A percentile compares a stretch with the other conserved stretches of the same genome.
These are phyloP conservation scores for Zaprionus taronus DNA, from an alignment of 1,140 invertebrate species.

Conservation along the genomic window DNA sequence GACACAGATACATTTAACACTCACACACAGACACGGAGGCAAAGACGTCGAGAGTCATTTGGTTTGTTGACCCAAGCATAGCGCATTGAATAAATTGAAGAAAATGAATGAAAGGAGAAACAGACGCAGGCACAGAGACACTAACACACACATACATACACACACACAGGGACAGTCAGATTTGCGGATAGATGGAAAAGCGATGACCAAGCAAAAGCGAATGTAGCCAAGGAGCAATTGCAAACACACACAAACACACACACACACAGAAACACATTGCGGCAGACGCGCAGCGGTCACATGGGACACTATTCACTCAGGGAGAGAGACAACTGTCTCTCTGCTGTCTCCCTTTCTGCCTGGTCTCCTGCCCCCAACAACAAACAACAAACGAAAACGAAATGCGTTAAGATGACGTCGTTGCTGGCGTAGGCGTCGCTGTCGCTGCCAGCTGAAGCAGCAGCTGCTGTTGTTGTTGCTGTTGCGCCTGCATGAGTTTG, in stretches of 20 bases:
- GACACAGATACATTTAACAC: constrained; percentile 5
- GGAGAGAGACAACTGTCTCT: constrained; percentile 35
- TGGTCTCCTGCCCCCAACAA: constrained; percentile 2
- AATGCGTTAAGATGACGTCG: constrained; percentile 66
- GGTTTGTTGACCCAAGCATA: constrained; percentile 71
- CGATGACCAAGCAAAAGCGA: constrained; percentile 47
- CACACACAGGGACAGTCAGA: constrained; percentile 9
- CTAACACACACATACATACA: constrained; percentile 11
- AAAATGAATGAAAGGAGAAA: constrained; percentile 59
- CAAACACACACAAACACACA: constrained; percentile 12
- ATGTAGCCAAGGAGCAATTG: constrained; percentile 41
- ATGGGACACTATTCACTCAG: constrained; percentile 42
- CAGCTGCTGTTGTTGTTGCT: constrained; percentile 9
- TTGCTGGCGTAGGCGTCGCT: constrained; percentile 35
- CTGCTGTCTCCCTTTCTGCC: not conserved
- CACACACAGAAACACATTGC: not conserved
- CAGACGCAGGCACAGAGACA: constrained; percentile 12
- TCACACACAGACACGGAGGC: not conserved
- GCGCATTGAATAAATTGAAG: constrained; percentile 61
- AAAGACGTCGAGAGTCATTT: constrained; percentile 50
- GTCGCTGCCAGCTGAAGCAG: constrained; percentile 8
- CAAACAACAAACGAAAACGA: constrained; percentile 57
- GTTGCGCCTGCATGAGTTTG: constrained; percentile 60
- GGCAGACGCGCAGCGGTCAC: constrained; percentile 44
- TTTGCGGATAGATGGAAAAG: constrained; percentile 17